phyloP scores from a whole-genome alignment of 1,140 invertebrate species.

The Plectrocnemia conspersa region DNA sequence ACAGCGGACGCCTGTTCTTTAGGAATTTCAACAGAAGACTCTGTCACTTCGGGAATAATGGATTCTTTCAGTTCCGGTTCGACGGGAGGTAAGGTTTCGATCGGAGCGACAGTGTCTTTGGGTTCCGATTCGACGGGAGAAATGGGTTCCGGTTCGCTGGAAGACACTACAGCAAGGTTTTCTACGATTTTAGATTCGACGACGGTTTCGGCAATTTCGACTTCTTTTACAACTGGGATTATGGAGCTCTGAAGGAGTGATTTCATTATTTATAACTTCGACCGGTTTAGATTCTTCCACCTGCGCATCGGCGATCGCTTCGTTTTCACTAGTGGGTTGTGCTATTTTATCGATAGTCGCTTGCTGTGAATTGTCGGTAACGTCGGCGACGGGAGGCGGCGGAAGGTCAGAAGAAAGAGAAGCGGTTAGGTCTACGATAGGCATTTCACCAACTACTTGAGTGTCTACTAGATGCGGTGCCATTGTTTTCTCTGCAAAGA shows the following conservation, averaged over 20 bases:
- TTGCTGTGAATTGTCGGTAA: slow-evolving; percentile 36
- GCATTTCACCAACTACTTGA: slow-evolving; percentile 32
- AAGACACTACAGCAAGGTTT: slow-evolving; percentile 35
- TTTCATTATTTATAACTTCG: too few species aligned
- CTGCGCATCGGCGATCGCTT: neutral
- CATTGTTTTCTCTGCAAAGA: slow-evolving; percentile 51
- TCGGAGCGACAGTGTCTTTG: neutral
- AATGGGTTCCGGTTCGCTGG: slow-evolving; percentile 12
- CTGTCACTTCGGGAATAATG: slow-evolving; percentile 2
- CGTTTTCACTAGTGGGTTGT: slow-evolving; percentile 26
- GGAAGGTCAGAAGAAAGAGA: slow-evolving; percentile 35
- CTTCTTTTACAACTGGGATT: too few species aligned
- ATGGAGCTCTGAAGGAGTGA: too few species aligned
- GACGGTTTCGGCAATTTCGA: slow-evolving; percentile 13
- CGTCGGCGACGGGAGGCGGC: slow-evolving; percentile 32
- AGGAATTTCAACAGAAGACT: slow-evolving; percentile 4
- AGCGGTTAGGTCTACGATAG: slow-evolving; percentile 30
- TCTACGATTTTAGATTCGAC: slow-evolving; percentile 17
- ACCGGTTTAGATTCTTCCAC: neutral
- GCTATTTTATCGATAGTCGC: slow-evolving; percentile 25
- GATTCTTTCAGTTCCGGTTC: too few species aligned
- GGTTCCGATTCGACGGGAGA: neutral
- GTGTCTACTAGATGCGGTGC: slow-evolving; percentile 49
- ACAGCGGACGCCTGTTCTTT: too few species aligned
- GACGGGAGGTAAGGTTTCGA: neutral